Evolutionary conservation across 2,113 vertebrate genomes (phyloP), one percentile per base, ranked within the genome.

Genomic region (Phrynosoma platyrhinos): DNA sequence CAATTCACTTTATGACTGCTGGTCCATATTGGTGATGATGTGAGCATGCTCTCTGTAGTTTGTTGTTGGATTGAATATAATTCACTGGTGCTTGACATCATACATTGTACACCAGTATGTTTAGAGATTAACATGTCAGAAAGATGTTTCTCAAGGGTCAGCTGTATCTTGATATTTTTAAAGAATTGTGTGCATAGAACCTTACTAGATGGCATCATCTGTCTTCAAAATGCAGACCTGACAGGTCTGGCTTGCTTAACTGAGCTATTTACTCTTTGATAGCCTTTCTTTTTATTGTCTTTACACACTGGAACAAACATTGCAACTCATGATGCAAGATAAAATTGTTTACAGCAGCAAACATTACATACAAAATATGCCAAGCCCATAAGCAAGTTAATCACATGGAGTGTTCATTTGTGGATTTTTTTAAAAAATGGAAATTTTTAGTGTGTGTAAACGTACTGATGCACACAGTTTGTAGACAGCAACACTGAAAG

Each of bases 81-180:
- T 78, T 86, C 80, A 85, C 62, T 82, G 64, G 21, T 82, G 47
- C 72, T 82, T 84, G 62, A 53, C 18, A 1, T 81, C 71, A 72
- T 64, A 79, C 87, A 89, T 88, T 81, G 87, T 69, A 84, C 58
- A 90, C 55, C 1, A 10, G 27, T 5, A 72, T 88, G 27, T 85
- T 92, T 85, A 83, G 1, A 85, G n/a, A 83, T 89, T 92, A 92
- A 69, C 8, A 6, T 27, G 1, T 10, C 85, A 81, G 23, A 68
- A 36, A 20, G 8, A 9, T 52, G 2, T 85, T 86, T 53, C 0
- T 3, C 9, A 36, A 40, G 36, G 13, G 0, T 6, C 0, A 0
- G 21, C 72, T 82, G 18, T 79, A 79, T 23, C 40, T 84, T 1
- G 66, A 10, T 23, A 20, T 76, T 66, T 68, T 75, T 62, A 89